These are phyloP conservation scores for Sardinella longiceps DNA, from an alignment of 2,797 vertebrate genomes.

Conservation along the genomic window DNA sequence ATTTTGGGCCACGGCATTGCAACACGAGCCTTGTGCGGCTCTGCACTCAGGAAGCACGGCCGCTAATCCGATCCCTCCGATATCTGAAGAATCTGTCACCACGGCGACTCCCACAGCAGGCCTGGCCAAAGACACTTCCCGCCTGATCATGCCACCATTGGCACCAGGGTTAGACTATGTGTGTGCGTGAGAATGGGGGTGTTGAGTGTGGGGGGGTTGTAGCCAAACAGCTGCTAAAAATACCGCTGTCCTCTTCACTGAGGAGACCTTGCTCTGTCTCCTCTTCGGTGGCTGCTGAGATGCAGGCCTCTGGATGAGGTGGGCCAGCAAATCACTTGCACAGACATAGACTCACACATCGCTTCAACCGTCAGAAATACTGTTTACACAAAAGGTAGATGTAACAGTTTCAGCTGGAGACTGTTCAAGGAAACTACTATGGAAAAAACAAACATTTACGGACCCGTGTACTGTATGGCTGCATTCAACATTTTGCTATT, in stretches of 20 bases:
- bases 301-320: neutral
- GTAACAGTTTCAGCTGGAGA: neutral
- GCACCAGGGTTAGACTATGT: neutral
- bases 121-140: conserved; percentile 13
- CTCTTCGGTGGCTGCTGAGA: neutral
- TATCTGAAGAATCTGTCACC: conserved; percentile 36
- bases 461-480: neutral
- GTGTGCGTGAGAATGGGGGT: neutral
- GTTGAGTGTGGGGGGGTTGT: neutral
- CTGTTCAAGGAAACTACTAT: neutral
- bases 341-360: neutral
- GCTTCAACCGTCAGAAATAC: neutral
- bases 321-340: neutral
- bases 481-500: neutral
- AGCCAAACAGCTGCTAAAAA: neutral
- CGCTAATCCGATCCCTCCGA: conserved; percentile 36
- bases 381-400: neutral
- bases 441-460: neutral
- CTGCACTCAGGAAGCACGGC: conserved; percentile 27
- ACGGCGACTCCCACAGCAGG: conserved; percentile 7
- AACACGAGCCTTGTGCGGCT: neutral
- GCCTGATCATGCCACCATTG: neutral
- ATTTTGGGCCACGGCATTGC: conserved; percentile 29
- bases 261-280: conserved; percentile 2
- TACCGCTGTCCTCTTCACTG: conserved; percentile 15